Evolutionary conservation across 1,140 invertebrate species (phyloP).

Genomic region (Caenorhabditis briggsae): DNA sequence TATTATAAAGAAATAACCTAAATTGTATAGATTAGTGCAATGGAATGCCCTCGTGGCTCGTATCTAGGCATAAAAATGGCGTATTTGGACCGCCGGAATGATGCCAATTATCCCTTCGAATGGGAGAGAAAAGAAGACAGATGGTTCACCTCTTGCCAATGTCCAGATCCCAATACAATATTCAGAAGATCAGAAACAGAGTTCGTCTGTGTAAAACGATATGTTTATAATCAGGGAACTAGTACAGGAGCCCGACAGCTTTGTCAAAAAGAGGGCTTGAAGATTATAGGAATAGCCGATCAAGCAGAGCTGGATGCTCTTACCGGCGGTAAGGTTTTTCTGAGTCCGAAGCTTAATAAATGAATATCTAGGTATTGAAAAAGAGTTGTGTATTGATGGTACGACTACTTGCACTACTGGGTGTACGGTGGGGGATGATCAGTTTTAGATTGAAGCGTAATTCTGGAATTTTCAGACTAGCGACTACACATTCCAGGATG

Average conservation of each 20-base stretch:
- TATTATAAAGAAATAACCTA: not conserved
- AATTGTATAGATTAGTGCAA: not conserved
- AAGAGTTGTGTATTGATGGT: no score
- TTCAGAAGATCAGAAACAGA: not conserved
- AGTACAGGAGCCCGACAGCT: not conserved
- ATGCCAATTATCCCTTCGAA: not conserved
- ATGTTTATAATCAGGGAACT: not conserved
- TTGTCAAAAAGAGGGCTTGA: not conserved
- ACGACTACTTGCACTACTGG: no score
- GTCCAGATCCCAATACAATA: not conserved
- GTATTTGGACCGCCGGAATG: not conserved
- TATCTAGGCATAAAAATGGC: not conserved
- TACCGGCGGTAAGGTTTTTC: no score
- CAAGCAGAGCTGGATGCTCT: no score
- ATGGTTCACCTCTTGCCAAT: not conserved
- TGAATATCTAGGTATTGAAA: no score
- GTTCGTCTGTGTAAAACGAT: not conserved
- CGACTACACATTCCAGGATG: no score
- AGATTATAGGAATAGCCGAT: not conserved
- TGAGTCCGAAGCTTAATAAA: no score
- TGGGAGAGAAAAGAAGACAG: not conserved
- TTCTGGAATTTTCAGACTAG: no score
- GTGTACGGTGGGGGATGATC: no score
- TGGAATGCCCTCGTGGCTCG: not conserved
- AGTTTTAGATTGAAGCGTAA: no score